These are phyloP conservation scores for Lochmaea crataegi DNA, from an alignment of 2,888 invertebrate species.

Conservation along the genomic window DNA sequence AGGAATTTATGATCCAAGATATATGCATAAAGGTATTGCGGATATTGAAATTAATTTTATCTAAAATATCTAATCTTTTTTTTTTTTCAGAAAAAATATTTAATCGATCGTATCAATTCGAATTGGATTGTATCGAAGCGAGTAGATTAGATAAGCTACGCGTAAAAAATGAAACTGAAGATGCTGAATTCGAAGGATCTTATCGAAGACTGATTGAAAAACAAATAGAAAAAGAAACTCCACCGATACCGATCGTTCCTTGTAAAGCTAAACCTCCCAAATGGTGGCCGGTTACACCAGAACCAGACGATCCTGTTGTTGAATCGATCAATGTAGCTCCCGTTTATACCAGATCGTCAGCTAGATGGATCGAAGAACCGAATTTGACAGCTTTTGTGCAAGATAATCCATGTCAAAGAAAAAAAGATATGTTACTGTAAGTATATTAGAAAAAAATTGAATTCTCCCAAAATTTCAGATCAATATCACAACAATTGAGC, in stretches of 20 bases:
- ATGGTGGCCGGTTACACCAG: conserved; percentile 54
- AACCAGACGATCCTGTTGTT: conserved; percentile 17
- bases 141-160: conserved; percentile 61
- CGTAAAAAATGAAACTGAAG: conserved; percentile 56
- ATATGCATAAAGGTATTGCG: conserved; percentile 54
- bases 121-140: conserved; percentile 68
- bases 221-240: conserved; percentile 47
- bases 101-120: conserved; percentile 70
- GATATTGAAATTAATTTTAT: background rate
- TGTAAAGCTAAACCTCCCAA: conserved; percentile 55
- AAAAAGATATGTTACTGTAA: conserved; percentile 59
- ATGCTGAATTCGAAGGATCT: conserved; percentile 47
- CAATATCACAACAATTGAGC: too few relatives aligned
- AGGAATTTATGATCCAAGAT: conserved; percentile 55
- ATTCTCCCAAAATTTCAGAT: too few relatives aligned
- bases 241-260: conserved; percentile 45
- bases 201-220: conserved; percentile 46
- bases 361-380: conserved; percentile 69
- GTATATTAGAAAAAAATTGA: too few relatives aligned
- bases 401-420: conserved; percentile 58
- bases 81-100: conserved; percentile 62
- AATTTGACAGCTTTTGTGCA: conserved; percentile 62
- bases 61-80: background rate
- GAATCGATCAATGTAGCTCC: background rate
- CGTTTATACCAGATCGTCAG: conserved; percentile 50